A percentile compares a stretch with the other conserved stretches of the same genome.
Evolutionary conservation across 2,888 invertebrate species (phyloP).

Genomic region (Brachynemurus nebulosus): DNA sequence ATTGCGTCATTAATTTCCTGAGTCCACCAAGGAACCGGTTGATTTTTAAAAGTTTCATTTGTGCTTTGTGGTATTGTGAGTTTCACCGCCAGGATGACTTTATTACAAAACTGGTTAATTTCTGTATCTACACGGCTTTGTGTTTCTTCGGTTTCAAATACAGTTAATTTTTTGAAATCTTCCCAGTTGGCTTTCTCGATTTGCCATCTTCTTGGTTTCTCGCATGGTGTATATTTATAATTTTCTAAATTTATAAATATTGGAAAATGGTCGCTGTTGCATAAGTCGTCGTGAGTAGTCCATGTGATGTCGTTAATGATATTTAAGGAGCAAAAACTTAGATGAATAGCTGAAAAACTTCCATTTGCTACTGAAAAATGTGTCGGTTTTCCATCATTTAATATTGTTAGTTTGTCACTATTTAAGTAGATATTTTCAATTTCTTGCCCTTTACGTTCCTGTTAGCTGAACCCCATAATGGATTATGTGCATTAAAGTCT

Average conservation of each 20-base stretch:
- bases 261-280: background rate
- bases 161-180: background rate
- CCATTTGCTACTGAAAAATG: background rate
- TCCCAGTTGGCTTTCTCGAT: background rate
- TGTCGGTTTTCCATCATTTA: background rate
- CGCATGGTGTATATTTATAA: background rate
- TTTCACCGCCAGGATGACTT: no score
- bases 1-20: no score
- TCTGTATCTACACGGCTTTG: no score
- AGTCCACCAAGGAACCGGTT: no score
- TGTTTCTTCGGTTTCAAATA: background rate
- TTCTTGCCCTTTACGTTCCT: background rate
- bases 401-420: background rate
- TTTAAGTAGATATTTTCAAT: background rate
- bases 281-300: background rate
- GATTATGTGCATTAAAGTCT: background rate
- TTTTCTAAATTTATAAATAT: background rate
- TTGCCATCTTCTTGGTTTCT: background rate
- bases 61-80: no score
- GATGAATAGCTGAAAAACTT: background rate
- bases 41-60: no score
- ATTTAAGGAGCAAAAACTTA: background rate
- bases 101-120: no score
- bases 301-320: background rate
- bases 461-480: background rate